phyloP scores from a whole-genome alignment of 2,888 invertebrate species.

The Myopa tessellatipennis region DNA sequence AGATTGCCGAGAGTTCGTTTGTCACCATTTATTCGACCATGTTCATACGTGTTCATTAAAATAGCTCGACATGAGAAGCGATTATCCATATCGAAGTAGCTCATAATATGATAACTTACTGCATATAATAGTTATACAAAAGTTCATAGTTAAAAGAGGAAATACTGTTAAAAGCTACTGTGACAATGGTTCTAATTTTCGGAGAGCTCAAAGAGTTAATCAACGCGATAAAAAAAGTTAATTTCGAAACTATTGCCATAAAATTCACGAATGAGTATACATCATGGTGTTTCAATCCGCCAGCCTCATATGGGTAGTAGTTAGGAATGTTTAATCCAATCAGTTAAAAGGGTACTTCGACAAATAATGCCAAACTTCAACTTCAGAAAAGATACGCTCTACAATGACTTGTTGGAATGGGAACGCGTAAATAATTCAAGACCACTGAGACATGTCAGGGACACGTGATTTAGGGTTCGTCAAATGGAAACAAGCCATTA shows the following conservation, averaged over 20 bases:
- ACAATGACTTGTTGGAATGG: constrained; percentile 1
- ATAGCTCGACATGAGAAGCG: constrained; percentile 7
- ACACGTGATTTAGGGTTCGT: neutral
- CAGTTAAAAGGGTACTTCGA: neutral
- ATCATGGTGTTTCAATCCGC: constrained; percentile 3
- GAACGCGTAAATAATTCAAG: constrained; percentile 10
- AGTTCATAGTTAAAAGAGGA: neutral
- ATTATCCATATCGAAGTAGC: neutral
- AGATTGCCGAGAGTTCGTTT: no score
- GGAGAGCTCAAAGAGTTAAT: neutral
- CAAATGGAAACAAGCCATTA: neutral
- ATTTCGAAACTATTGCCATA: constrained; percentile 1
- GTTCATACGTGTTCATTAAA: no score
- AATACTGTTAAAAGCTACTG: neutral
- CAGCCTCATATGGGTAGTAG: neutral
- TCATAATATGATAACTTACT: neutral
- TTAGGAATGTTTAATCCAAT: constrained; percentile 6
- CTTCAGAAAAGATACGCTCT: constrained; percentile 11
- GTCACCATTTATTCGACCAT: no score
- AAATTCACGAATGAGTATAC: constrained; percentile 6
- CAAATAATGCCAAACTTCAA: constrained; percentile 16
- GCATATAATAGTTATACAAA: constrained; percentile 3
- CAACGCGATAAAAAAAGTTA: constrained; percentile 8
- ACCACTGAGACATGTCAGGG: neutral
- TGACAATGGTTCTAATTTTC: neutral